Conservation (phyloP, 1,140 invertebrate species). For the Pseudobourletiella spinata region DNA sequence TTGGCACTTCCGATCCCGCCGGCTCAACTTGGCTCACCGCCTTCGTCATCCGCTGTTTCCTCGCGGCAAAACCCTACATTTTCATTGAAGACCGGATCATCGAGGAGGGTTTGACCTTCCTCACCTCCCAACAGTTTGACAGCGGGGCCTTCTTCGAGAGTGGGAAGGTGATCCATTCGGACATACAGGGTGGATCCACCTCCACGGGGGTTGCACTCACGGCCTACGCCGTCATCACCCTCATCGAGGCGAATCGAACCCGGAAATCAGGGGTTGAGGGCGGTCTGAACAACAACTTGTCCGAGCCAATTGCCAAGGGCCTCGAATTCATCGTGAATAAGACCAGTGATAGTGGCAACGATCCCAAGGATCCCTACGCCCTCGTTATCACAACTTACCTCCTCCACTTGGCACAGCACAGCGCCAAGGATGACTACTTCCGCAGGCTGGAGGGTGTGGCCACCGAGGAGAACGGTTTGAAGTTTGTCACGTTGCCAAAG, state of each 20-base stretch:
- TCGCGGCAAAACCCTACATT: conserved; percentile 68
- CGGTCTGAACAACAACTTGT: conserved; percentile 7
- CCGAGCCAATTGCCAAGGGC: conserved; percentile 61
- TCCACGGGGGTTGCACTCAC: conserved; percentile 13
- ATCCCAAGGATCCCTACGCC: conserved; percentile 53
- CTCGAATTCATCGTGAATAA: conserved; percentile 68
- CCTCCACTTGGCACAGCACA: conserved; percentile 45
- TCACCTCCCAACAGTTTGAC: conserved; percentile 44
- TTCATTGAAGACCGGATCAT: conserved; percentile 58
- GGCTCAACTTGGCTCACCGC: conserved; percentile 95
- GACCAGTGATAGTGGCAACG: conserved; percentile 46
- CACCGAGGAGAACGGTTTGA: conserved; percentile 49
- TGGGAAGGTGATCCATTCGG: conserved; percentile 39
- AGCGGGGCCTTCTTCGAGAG: conserved; percentile 49
- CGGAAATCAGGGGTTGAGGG: neutral
- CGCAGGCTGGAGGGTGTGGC: conserved; percentile 25
- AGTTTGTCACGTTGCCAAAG: neutral
- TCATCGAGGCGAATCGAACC: conserved; percentile 15
- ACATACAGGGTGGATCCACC: conserved; percentile 13
- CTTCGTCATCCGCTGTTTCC: conserved; percentile 79
- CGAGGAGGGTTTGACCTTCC: conserved; percentile 44
- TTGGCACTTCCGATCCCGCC: conserved; percentile 65
- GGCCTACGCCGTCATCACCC: conserved; percentile 14
- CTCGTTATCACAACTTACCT: conserved; percentile 47
- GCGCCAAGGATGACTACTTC: neutral